phyloP scores from a whole-genome alignment of 2,888 invertebrate species.

The Ametastegia equiseti region DNA sequence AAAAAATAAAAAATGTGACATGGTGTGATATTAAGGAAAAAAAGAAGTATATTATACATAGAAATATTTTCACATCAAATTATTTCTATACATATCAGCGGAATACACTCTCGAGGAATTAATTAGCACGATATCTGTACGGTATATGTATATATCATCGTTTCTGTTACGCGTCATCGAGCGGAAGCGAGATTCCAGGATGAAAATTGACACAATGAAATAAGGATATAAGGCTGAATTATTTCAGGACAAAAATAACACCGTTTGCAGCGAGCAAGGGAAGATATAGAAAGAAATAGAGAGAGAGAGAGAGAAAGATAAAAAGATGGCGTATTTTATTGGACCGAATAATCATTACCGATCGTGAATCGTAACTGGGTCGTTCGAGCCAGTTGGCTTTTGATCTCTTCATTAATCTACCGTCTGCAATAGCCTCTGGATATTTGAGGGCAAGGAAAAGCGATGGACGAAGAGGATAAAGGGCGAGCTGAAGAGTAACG shows the following conservation, averaged over 20 bases:
- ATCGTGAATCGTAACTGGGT: neutral
- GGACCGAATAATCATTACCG: neutral
- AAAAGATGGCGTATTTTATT: neutral
- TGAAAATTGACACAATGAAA: neutral
- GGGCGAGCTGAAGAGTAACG: no score
- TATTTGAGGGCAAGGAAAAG: conserved; percentile 22
- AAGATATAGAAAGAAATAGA: neutral
- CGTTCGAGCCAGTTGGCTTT: neutral
- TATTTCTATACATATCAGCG: no score
- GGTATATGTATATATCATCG: no score
- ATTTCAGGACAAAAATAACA: neutral
- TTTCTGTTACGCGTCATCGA: neutral
- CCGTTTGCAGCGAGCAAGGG: neutral
- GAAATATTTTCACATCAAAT: no score
- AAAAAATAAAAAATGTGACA: neutral
- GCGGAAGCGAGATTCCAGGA: neutral
- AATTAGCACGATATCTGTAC: neutral
- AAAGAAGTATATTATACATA: no score
- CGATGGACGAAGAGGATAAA: neutral
- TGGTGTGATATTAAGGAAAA: no score
- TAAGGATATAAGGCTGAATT: neutral
- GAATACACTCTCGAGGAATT: neutral
- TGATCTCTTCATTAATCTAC: conserved; percentile 37
- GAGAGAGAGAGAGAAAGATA: neutral
- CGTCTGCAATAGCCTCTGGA: conserved; percentile 17